Evolutionary conservation across 2,888 invertebrate genomes (phyloP).

Genomic region (Agrochola macilenta): DNA sequence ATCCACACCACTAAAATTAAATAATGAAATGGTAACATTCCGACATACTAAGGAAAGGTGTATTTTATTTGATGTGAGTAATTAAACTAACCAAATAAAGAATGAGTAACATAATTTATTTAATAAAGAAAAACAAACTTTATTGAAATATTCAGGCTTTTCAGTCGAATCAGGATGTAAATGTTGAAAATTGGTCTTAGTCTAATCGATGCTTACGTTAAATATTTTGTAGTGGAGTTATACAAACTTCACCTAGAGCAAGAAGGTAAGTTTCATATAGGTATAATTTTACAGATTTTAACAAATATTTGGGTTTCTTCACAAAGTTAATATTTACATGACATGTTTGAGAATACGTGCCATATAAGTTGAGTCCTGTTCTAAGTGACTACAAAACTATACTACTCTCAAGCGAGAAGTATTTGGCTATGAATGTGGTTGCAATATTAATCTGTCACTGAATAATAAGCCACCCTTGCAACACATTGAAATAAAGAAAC

Average conservation of each 20-base stretch:
- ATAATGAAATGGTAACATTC: constrained; percentile 66
- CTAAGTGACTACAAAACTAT: neutral
- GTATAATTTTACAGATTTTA: constrained; percentile 12
- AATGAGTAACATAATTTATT: constrained; percentile 30
- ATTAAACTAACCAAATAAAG: constrained; percentile 29
- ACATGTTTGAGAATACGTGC: constrained; percentile 8
- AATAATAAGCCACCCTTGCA: constrained; percentile 52
- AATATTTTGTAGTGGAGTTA: constrained; percentile 28
- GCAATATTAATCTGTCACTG: constrained; percentile 49
- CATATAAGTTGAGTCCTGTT: constrained; percentile 2
- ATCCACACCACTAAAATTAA: constrained; percentile 52
- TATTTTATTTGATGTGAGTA: constrained; percentile 17
- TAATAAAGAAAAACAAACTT: constrained; percentile 3
- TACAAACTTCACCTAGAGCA: constrained; percentile 14
- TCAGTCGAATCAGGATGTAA: neutral
- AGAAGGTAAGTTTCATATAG: constrained; percentile 9
- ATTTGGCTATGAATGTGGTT: constrained; percentile 58
- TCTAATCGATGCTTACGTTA: constrained; percentile 24
- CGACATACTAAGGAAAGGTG: constrained; percentile 34
- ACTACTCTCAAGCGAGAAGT: constrained; percentile 15
- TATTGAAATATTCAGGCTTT: neutral
- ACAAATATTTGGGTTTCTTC: constrained; percentile 1
- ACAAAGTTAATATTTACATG: constrained; percentile 36
- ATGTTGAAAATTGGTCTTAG: constrained; percentile 32
- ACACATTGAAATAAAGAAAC: constrained; percentile 56